Evolutionary conservation across 2,113 vertebrate genomes (phyloP), one percentile per base, ranked within the genome.

Genomic region (Xiphophorus hellerii): DNA sequence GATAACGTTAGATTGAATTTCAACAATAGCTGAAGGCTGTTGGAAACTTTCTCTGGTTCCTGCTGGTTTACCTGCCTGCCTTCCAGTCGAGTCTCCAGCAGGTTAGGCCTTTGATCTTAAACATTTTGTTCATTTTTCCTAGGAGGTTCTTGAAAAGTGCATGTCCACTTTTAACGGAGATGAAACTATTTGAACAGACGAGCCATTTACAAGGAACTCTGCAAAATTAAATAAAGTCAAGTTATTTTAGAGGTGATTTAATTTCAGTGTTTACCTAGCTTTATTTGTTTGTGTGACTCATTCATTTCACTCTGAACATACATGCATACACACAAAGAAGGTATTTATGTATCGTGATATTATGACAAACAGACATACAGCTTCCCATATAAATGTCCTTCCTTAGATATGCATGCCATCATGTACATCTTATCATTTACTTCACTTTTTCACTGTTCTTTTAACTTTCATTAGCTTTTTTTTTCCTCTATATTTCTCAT

Each of bases 381-480:
- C 44, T 48, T 44, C 15, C 13, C 42, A 44, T 20, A 17, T 48
- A 6, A 42, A 42, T 42, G 39, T 15, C 39, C 39, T 42, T 42
- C 14, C 39, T 15, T 42, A 42, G 39, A 42, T 14, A 42, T 42
- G 13, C 4, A 15, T 15, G 14, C 14, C 14, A 1, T 42, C 25
- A 58, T 2, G n/a, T 25, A 58, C 7, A 58, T 58, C 51, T 58
- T 9, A 25, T 58, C 51, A n/a, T 8, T 25, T 10, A 2, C 25
- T 58, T 58, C 17, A 22, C 17, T 51, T 51, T 14, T 54, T 64
- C 27, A 27, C 51, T 65, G 63, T 64, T 64, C 71, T 77, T 76
- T 20, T 48, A 48, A 15, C 67, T 62, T 75, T 67, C 62, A 78
- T 82, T 83, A 20, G 67, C 85, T 88, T 80, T 69, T 33, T 39